Conservation (phyloP, 2,888 invertebrate genomes). For the Papilio demoleus region DNA sequence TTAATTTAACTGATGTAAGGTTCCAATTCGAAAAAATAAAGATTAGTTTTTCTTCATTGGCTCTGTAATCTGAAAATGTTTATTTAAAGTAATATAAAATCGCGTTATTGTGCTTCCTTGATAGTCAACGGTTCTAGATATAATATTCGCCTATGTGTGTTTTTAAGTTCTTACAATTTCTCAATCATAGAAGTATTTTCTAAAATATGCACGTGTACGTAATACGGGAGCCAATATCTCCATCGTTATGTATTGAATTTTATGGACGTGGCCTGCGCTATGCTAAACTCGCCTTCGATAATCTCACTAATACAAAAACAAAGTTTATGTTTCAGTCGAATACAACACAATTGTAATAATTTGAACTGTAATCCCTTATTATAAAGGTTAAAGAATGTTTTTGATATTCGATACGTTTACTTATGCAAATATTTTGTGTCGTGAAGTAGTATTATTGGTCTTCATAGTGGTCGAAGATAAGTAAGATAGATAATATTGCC, state of each 20-base stretch:
- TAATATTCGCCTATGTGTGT: no score
- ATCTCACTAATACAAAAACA: conserved; percentile 63
- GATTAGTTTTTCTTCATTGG: no score
- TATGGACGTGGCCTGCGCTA: conserved; percentile 75
- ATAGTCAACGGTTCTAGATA: no score
- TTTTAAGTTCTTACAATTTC: conserved; percentile 35
- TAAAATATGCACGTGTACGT: conserved; percentile 69
- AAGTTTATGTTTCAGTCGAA: conserved; percentile 57
- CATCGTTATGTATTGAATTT: conserved; percentile 78
- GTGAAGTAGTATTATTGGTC: conserved; percentile 42
- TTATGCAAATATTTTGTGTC: conserved; percentile 39
- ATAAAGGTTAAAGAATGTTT: conserved; percentile 24
- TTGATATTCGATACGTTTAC: conserved; percentile 19
- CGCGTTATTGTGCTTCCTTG: no score
- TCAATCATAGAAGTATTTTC: conserved; percentile 57
- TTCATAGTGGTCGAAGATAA: conserved; percentile 36
- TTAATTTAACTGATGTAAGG: no score
- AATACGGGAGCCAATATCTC: conserved; percentile 71
- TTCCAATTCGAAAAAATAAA: no score
- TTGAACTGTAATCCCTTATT: conserved; percentile 25
- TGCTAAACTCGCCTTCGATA: conserved; percentile 77
- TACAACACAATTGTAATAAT: conserved; percentile 33
- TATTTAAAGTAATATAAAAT: no score
- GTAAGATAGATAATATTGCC: conserved; percentile 34
- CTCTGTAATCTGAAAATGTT: no score